A percentile compares a stretch with the other conserved stretches of the same genome.
These are phyloP conservation scores for Archilochus colubris DNA, from an alignment of 2,113 vertebrate species.

Conservation along the genomic window DNA sequence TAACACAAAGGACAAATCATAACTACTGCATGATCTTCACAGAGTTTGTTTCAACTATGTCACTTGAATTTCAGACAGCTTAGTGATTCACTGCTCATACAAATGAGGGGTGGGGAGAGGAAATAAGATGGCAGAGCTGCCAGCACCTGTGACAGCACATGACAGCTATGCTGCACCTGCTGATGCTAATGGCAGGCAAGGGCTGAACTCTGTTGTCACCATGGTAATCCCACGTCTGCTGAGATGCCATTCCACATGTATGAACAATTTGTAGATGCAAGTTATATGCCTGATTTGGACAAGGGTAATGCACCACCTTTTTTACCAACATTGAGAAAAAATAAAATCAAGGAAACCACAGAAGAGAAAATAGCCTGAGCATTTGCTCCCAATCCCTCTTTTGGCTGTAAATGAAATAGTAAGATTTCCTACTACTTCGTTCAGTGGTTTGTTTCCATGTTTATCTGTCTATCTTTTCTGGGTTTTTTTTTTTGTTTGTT, in stretches of 20 bases:
- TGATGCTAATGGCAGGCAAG: neutral
- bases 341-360: neutral
- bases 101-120: neutral
- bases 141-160: neutral
- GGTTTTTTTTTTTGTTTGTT: too few relatives aligned
- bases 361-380: neutral
- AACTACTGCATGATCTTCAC: neutral
- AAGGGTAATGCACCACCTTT: neutral
- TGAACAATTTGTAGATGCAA: neutral
- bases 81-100: neutral
- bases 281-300: neutral
- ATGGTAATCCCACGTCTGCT: neutral
- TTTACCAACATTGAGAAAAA: neutral
- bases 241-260: neutral
- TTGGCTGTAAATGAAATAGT: neutral
- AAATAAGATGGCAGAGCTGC: neutral
- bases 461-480: neutral
- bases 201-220: neutral
- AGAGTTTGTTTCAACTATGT: neutral
- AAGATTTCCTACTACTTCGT: neutral
- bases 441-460: neutral
- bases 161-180: neutral
- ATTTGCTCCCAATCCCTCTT: neutral
- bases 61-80: neutral
- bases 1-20: neutral